These are phyloP conservation scores for Ellobium chinense DNA, from an alignment of 2,888 invertebrate species.

Conservation along the genomic window DNA sequence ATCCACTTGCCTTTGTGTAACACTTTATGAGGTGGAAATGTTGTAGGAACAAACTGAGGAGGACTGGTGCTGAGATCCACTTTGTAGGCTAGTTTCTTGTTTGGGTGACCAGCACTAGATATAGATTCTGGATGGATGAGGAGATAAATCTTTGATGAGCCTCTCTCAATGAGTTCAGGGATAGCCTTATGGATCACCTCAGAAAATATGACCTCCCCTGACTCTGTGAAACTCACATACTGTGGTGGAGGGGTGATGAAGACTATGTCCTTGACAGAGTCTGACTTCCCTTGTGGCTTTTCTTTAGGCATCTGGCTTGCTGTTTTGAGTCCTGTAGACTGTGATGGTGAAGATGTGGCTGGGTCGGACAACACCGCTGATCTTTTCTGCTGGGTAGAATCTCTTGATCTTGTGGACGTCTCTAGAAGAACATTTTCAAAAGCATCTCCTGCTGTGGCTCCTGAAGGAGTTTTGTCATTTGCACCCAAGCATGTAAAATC, in stretches of 20 bases:
- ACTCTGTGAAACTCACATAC: not conserved
- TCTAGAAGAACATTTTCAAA: too few relatives aligned
- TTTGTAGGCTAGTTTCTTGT: not conserved
- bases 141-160: not conserved
- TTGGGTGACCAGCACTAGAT: not conserved
- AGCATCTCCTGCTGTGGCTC: too few relatives aligned
- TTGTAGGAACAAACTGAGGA: not conserved
- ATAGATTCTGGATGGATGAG: not conserved
- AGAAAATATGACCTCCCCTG: not conserved
- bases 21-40: not conserved
- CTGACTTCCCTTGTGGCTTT: not conserved
- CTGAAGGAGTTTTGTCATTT: too few relatives aligned
- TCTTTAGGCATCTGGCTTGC: not conserved
- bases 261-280: not conserved
- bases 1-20: too few relatives aligned
- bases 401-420: too few relatives aligned
- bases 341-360: too few relatives aligned
- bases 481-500: too few relatives aligned
- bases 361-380: too few relatives aligned
- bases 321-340: too few relatives aligned
- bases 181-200: not conserved
- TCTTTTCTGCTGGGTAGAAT: too few relatives aligned
- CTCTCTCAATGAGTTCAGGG: not conserved
- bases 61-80: not conserved
- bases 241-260: not conserved